These are phyloP conservation scores for Drosophila algonquin DNA, from an alignment of 2,888 invertebrate species.

Conservation along the genomic window DNA sequence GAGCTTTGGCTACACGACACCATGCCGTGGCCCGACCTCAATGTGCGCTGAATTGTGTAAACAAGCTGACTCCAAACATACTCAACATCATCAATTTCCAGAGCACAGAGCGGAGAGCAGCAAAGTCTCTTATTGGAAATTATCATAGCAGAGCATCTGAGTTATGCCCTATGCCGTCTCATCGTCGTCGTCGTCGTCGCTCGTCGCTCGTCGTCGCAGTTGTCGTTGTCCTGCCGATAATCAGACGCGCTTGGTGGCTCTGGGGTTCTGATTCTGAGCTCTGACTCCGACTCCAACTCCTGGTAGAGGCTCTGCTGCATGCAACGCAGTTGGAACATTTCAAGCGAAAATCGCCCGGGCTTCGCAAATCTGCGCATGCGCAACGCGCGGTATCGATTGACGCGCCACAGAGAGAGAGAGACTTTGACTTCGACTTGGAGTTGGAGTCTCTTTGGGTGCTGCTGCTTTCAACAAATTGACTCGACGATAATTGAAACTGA, in stretches of 20 bases:
- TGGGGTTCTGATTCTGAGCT: constrained; percentile 53
- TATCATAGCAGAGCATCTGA: constrained; percentile 81
- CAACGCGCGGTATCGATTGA: constrained; percentile 74
- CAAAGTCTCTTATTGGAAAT: constrained; percentile 72
- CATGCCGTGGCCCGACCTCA: constrained; percentile 68
- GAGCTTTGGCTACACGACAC: constrained; percentile 51
- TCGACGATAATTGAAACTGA: constrained; percentile 84
- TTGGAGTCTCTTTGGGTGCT: constrained; percentile 42
- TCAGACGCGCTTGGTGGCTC: constrained; percentile 79
- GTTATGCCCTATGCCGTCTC: constrained; percentile 74
- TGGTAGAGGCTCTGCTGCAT: constrained; percentile 45
- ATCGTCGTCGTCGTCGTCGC: constrained; percentile 27
- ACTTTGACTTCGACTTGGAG: constrained; percentile 34
- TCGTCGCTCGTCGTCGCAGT: constrained; percentile 11
- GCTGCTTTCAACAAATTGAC: constrained; percentile 82
- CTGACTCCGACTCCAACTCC: constrained; percentile 32
- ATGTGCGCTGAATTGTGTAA: constrained; percentile 84
- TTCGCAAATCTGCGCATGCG: constrained; percentile 40
- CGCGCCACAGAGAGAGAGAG: constrained; percentile 32
- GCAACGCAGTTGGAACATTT: constrained; percentile 75
- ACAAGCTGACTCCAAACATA: constrained; percentile 83
- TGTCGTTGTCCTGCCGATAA: constrained; percentile 77
- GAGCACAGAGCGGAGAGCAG: constrained; percentile 29
- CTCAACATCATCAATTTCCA: constrained; percentile 82
- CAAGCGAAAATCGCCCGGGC: constrained; percentile 75